Evolutionary conservation across 2,797 vertebrate species (phyloP), one percentile per base, ranked within the genome.

Genomic region (Sphaeramia orbicularis): DNA sequence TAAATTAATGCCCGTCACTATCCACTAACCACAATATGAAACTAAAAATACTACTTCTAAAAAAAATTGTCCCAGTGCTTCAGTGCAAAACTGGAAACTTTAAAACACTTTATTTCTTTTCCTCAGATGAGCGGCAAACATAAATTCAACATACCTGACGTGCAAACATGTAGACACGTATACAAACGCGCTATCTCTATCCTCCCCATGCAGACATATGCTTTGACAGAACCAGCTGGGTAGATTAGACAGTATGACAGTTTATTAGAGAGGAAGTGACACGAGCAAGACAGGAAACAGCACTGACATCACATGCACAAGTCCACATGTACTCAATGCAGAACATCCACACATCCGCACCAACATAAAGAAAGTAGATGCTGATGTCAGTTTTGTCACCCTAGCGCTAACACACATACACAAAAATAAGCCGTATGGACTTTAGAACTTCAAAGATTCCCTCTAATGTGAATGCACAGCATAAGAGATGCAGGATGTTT

Each of bases 221-320:
- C 54, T 72, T 56, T 65, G 65, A 80, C 65, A 65, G 65, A 68
- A 21, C 68, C 76, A 84, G 78, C 76, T 82, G 84, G 78, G 80
- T 55, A 74, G 68, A 82, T 85, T 83, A 89, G 79, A 84, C 32
- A 21, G 7, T 15, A 3, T 85, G 83, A 81, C 87, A 90, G 76
- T 78, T 80, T 68, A 83, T 85, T 85, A 76, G 70, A 80, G 57
- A 76, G 73, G 76, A 87, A 80, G 71, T 83, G 88, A 86, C 83
- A 90, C 21, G 40, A 69, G 65, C 65, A 61, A 75, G 71, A 75
- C 76, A 72, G 70, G 66, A 81, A 77, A 68, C 56, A 24, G 56
- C 10, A 4, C 32, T 15, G 44, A 63, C 73, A 74, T 65, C 61
- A 41, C 57, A 57, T 42, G 55, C 49, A 37, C 71, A 52, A 35